phyloP scores from a whole-genome alignment of 1,140 invertebrate genomes.

The Drosophila santomea region DNA sequence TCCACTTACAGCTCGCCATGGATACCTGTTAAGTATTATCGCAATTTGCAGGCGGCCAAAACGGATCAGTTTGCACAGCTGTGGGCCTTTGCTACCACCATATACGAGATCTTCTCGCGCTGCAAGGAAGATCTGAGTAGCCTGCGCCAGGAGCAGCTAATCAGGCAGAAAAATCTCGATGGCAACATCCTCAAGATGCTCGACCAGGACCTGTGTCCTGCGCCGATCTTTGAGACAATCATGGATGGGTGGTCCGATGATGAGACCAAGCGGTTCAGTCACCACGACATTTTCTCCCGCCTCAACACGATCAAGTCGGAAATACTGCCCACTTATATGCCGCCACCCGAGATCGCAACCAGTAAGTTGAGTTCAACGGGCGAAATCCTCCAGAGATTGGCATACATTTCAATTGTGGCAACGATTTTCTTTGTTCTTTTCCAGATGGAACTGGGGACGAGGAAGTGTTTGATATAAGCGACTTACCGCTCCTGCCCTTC shows the following conservation, averaged over 20 bases:
- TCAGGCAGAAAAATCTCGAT: constrained; percentile 78
- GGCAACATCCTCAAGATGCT: constrained; percentile 88
- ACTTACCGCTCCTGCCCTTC: neutral
- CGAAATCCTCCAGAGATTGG: too few species aligned
- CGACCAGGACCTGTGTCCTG: constrained; percentile 88
- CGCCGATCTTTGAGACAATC: constrained; percentile 92
- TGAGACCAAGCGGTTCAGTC: constrained; percentile 89
- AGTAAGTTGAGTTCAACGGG: constrained; percentile 29
- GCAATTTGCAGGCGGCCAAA: constrained; percentile 88
- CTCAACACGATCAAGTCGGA: constrained; percentile 54
- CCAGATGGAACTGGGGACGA: constrained; percentile 19
- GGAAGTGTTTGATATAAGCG: neutral
- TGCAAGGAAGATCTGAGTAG: constrained; percentile 85
- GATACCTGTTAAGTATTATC: constrained; percentile 92
- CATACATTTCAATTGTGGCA: neutral
- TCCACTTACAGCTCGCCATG: constrained; percentile 90
- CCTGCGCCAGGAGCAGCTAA: constrained; percentile 40
- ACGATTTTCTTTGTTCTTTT: neutral
- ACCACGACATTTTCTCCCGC: constrained; percentile 86
- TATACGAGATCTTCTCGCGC: constrained; percentile 95
- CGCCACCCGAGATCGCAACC: constrained; percentile 22
- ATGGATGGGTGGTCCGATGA: constrained; percentile 93
- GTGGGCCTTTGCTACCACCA: constrained; percentile 94
- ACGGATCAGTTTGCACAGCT: constrained; percentile 90
- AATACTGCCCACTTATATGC: constrained; percentile 29